Evolutionary conservation across 2,888 invertebrate genomes (phyloP), one percentile per base, ranked within the genome.

Genomic region (Tromatobia lineatoria): DNA sequence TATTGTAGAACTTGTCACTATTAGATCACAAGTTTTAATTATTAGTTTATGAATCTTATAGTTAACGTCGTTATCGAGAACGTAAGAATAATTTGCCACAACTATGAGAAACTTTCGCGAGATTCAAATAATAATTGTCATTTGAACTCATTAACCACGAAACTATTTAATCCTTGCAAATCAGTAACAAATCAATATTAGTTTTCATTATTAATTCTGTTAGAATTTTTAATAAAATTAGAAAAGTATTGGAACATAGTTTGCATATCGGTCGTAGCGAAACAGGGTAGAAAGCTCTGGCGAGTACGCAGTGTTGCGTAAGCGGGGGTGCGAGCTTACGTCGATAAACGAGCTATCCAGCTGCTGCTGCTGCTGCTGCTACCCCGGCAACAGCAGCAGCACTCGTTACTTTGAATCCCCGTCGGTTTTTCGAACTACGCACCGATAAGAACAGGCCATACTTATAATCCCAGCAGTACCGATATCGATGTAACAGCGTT

Each of bases 241-340:
- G 2, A 15, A 59, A 25, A 25, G 13, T 29, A 59, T 59, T 13
- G 25, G 25, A 59, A 59, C n/a, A 61, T 34, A 38, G 7, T 64
- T 64, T 64, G 11, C 64, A 11, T 64, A 64, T 11, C 38, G 42
- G 64, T 61, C 13, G 64, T 34, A 3, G 45, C 69, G 42, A 75
- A 71, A 45, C 29, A 18, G 74, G 52, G 57, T 75, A 34, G 64
- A 20, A 66, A 61, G n/a, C 6, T n/a, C n/a, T 10, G 45, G 42
- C 13, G 61, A 20, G 34, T n/a, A 47, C 61, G 29, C 47, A 45
- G 71, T 76, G 67, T 83, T 83, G 83, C 83, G 83, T 83, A 83
- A 83, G 71, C 79, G 64, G 79, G 71, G 83, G 79, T 82, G 71
- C 81, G 83, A 73, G 80, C 73, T 77, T 76, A 80, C 83, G 83